Percentiles rank a stretch among this genome's conserved stretches.
Evolutionary conservation across 2,113 vertebrate genomes (phyloP).

Genomic region (Numenius arquata): DNA sequence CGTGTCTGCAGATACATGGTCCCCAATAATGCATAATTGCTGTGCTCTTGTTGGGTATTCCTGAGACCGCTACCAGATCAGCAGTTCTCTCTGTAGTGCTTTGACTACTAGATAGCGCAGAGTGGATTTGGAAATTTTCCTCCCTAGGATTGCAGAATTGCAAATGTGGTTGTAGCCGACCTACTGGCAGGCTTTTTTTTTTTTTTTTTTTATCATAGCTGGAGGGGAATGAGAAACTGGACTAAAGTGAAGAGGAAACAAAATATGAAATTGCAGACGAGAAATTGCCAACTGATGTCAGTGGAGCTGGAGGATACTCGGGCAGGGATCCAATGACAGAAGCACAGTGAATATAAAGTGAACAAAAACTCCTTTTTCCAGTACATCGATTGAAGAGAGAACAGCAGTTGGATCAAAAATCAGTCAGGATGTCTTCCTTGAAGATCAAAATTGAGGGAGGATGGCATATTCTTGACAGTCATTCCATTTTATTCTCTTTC

Average conservation of each 20-base stretch:
- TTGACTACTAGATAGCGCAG: not conserved
- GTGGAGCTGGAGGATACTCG: conserved; percentile 42
- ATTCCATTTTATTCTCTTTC: conserved; percentile 57
- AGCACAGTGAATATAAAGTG: conserved; percentile 62
- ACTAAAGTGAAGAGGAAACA: conserved; percentile 42
- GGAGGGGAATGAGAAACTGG: not conserved
- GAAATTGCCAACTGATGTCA: conserved; percentile 60
- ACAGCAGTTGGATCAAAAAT: conserved; percentile 62
- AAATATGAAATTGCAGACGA: conserved; percentile 55
- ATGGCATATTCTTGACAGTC: conserved; percentile 57
- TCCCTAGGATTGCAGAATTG: not conserved
- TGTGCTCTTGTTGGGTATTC: not conserved
- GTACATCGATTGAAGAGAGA: conserved; percentile 50
- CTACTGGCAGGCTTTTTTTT: not conserved
- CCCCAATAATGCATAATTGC: not conserved
- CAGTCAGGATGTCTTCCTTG: conserved; percentile 62
- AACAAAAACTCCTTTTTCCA: conserved; percentile 57
- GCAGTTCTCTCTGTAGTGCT: not conserved
- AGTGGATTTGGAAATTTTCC: not conserved
- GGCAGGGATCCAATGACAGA: conserved; percentile 69
- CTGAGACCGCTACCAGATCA: not conserved
- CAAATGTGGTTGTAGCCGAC: not conserved
- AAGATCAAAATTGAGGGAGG: conserved; percentile 53
- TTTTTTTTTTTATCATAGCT: not conserved
- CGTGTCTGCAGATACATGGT: not conserved